phyloP scores from a whole-genome alignment of 2,888 invertebrate genomes.

The Rhagium mordax region DNA sequence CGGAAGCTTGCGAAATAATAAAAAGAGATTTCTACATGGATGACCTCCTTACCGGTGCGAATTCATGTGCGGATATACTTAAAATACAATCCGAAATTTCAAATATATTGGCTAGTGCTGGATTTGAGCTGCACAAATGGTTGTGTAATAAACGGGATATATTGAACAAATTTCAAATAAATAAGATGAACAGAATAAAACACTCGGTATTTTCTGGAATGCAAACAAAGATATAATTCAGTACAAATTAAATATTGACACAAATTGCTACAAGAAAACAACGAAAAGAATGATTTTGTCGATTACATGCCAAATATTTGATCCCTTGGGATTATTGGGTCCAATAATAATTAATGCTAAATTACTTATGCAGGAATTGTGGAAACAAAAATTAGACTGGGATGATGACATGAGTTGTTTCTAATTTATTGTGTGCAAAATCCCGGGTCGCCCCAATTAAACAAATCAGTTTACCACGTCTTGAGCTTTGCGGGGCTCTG shows the following conservation, averaged over 20 bases:
- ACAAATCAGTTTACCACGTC: no score
- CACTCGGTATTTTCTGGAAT: constrained; percentile 10
- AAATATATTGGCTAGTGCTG: constrained; percentile 38
- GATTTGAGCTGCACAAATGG: constrained; percentile 46
- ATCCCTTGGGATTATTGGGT: constrained; percentile 37
- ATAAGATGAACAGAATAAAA: constrained; percentile 36
- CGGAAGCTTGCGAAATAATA: constrained; percentile 37
- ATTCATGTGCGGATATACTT: constrained; percentile 38
- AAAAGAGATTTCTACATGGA: constrained; percentile 49
- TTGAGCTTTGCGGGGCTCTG: no score
- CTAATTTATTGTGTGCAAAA: no score
- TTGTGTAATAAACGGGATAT: constrained; percentile 22
- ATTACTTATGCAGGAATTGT: not conserved
- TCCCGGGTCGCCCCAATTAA: no score
- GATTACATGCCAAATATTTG: constrained; percentile 36
- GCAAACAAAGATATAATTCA: constrained; percentile 29
- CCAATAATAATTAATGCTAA: constrained; percentile 2
- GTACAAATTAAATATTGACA: constrained; percentile 18
- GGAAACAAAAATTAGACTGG: not conserved
- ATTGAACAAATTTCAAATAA: constrained; percentile 19
- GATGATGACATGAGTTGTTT: no score
- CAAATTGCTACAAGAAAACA: not conserved
- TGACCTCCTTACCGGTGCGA: constrained; percentile 40
- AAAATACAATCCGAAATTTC: constrained; percentile 41
- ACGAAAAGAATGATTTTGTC: constrained; percentile 39